Evolutionary conservation across 2,797 vertebrate species (phyloP), one percentile per base, ranked within the genome.

Genomic region (Catharus ustulatus): DNA sequence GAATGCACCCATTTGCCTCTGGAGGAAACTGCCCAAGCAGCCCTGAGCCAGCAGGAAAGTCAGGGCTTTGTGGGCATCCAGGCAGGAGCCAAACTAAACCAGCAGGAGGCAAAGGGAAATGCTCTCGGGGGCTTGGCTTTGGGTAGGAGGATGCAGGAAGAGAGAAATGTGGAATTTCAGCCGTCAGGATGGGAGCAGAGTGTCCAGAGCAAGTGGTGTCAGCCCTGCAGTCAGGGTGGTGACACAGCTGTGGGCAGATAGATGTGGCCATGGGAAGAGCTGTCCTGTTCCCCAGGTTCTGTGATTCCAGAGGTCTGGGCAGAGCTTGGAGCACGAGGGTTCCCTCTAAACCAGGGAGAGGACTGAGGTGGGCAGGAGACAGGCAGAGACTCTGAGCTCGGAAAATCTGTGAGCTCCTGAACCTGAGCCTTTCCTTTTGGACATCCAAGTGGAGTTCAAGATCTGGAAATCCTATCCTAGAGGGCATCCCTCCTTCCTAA

Each of bases 1-100:
- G 94, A 96, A 96, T 96, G 93, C 90, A 84, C 95, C 95, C 93
- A 58, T 93, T 96, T 87, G 95, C 94, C 94, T 96, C 93, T 86
- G 85, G 91, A 96, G 91, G 91, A 96, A 94, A 71, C 8, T 4
- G 81, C 84, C n/a, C 0, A 0, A 80, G 85, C 71, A 45, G 87
- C 27, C 52, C 84, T 11, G 82, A 86, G 94, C 51, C 92, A 94
- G 91, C 84, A 97, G 94, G 89, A 95, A 95, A 96, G 71, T 82
- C 89, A 90, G n/a, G 57, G 71, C 83, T 96, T 77, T 94, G 89
- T 91, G 87, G 94, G 83, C 73, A 84, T 87, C 67, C 34, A 23
- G 48, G 57, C 46, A 64, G 85, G 67, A 94, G 95, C 94, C 93
- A 95, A 94, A 55, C 43, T 3, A 84, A 91, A 94, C 10, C 42